Percentiles rank a stretch among this genome's conserved stretches.
Evolutionary conservation across 2,888 invertebrate genomes (phyloP).

Genomic region (Dysmachus trigonus): DNA sequence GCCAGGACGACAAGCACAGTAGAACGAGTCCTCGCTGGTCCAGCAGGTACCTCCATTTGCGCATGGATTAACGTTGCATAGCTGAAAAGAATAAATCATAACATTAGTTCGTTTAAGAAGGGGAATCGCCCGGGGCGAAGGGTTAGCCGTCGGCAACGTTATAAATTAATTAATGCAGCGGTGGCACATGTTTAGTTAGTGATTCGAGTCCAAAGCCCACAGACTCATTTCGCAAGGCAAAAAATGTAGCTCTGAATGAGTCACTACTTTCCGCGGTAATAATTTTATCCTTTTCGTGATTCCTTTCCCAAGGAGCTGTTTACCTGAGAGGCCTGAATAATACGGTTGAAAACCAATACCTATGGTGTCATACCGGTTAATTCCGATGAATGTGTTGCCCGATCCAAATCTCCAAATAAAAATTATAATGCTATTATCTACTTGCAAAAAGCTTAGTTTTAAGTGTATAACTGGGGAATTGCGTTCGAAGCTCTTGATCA

Average conservation of each 20-base stretch:
- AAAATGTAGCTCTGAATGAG: background rate
- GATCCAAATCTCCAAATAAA: background rate
- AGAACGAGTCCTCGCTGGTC: conserved; percentile 78
- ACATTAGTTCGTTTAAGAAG: conserved; percentile 32
- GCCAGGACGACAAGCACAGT: conserved; percentile 82
- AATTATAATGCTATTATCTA: background rate
- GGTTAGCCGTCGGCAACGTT: background rate
- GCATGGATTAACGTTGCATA: conserved; percentile 78
- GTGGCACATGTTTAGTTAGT: conserved; percentile 4
- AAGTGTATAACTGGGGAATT: background rate
- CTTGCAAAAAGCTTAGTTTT: too few relatives aligned
- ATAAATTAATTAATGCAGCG: conserved; percentile 26
- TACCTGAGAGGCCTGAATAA: background rate
- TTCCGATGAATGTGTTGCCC: background rate
- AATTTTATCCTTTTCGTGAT: background rate
- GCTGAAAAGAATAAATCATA: conserved; percentile 64
- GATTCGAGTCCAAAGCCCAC: background rate
- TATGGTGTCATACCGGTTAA: background rate
- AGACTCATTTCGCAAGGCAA: background rate
- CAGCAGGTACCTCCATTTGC: conserved; percentile 81
- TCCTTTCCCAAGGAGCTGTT: background rate
- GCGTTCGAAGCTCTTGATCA: background rate
- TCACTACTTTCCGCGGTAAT: background rate
- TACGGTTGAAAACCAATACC: background rate
- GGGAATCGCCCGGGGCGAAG: background rate